A percentile compares a stretch with the other conserved stretches of the same genome.
Evolutionary conservation across 37 sponge, comb jelly and placozoan species (phyloP).

Genomic region (Spongilla lacustris): DNA sequence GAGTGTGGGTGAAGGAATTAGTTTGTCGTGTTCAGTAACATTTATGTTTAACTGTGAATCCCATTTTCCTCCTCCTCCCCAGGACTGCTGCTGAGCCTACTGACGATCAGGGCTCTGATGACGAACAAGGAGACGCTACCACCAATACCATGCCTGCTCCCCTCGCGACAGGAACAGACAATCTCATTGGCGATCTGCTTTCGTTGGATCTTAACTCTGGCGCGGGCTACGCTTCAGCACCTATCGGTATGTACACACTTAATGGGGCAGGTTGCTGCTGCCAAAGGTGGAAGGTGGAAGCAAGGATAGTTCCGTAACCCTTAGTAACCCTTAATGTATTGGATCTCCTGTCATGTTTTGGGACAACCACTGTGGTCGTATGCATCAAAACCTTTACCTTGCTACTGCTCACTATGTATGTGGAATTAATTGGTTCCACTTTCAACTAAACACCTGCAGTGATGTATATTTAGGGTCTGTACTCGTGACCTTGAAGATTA

Average conservation of each 20-base stretch:
- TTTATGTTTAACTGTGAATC: too few species aligned
- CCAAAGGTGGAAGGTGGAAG: conserved; percentile 34
- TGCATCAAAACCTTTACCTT: too few species aligned
- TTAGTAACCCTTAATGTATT: too few species aligned
- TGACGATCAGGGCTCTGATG: conserved; percentile 70
- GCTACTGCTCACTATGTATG: too few species aligned
- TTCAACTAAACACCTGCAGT: not conserved
- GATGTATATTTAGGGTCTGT: not conserved
- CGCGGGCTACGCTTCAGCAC: conserved; percentile 5
- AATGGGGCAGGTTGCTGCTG: not conserved
- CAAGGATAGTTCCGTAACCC: too few species aligned
- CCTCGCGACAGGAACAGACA: conserved; percentile 63
- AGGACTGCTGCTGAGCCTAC: conserved; percentile 76
- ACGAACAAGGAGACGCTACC: conserved; percentile 15
- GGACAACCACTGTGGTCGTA: too few species aligned
- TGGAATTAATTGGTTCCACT: not conserved
- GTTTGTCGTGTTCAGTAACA: too few species aligned
- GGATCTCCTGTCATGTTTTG: too few species aligned
- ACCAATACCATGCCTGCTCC: conserved; percentile 25
- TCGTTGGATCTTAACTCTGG: conserved; percentile 72
- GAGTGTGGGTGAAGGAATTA: too few species aligned
- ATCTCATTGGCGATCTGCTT: conserved; percentile 94
- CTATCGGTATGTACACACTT: conserved; percentile 3
- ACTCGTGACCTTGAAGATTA: too few species aligned
- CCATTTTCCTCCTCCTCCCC: not conserved